Evolutionary conservation across 64 coral and sea anemone genomes (phyloP).

Genomic region (Montipora efflorescens): DNA sequence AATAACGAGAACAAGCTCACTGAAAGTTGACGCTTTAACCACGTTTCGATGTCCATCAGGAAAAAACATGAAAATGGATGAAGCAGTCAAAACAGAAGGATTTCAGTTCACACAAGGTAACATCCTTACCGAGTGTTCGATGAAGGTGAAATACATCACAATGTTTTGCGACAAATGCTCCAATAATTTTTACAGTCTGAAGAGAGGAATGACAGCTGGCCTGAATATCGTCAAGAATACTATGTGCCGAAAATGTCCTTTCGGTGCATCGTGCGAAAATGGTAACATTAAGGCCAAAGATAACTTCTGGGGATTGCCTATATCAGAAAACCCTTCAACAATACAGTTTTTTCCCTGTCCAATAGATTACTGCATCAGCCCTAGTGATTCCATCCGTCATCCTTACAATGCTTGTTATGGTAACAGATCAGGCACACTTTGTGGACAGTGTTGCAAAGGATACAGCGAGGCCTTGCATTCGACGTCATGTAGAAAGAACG

Average conservation of each 20-base stretch:
- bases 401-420: constrained; percentile 65
- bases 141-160: constrained; percentile 22
- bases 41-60: constrained; percentile 7
- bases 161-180: constrained; percentile 49
- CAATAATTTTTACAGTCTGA: constrained; percentile 50
- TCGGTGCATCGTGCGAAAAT: constrained; percentile 42
- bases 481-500: constrained; percentile 56
- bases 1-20: background rate
- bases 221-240: background rate
- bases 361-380: constrained; percentile 40
- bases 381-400: background rate
- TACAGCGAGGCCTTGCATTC: constrained; percentile 77
- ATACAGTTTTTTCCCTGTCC: constrained; percentile 76
- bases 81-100: background rate
- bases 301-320: constrained; percentile 65
- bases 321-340: background rate
- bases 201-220: constrained; percentile 31
- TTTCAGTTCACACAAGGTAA: background rate
- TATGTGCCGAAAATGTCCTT: constrained; percentile 66
- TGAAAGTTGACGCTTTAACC: background rate
- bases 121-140: background rate
- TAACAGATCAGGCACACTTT: constrained; percentile 55
- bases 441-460: constrained; percentile 62
- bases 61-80: background rate
- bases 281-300: constrained; percentile 41